Percentiles rank a stretch among this genome's conserved stretches.
These are phyloP conservation scores for Cardiocondyla obscurior DNA, from an alignment of 1,140 invertebrate species.

Conservation along the genomic window DNA sequence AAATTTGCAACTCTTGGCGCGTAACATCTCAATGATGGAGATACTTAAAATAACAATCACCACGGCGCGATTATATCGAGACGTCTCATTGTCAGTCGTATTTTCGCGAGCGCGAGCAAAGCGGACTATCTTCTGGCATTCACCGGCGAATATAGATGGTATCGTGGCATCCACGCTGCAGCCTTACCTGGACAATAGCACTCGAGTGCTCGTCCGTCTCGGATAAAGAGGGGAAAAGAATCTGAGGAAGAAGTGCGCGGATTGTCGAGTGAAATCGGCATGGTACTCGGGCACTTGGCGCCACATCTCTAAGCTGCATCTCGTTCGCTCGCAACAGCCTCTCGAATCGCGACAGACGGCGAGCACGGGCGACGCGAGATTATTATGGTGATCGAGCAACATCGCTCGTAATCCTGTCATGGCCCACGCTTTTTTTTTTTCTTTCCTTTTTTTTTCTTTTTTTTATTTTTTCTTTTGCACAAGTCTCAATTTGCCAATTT, in stretches of 20 bases:
- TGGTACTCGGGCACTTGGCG: constrained; percentile 4
- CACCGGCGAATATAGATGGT: constrained; percentile 52
- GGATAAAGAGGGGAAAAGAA: constrained; percentile 16
- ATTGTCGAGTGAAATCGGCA: constrained; percentile 49
- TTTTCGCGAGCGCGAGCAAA: constrained; percentile 47
- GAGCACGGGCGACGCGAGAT: constrained; percentile 51
- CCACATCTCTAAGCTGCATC: constrained; percentile 34
- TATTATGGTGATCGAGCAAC: constrained; percentile 69
- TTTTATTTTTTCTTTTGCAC: constrained; percentile 52
- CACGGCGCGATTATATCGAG: neutral
- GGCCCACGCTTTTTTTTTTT: constrained; percentile 59
- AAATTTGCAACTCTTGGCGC: neutral
- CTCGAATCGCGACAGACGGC: constrained; percentile 39
- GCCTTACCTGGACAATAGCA: constrained; percentile 62
- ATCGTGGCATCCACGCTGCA: constrained; percentile 71
- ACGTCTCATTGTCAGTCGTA: constrained; percentile 34
- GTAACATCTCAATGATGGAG: neutral
- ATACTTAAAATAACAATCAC: neutral
- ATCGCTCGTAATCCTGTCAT: constrained; percentile 44
- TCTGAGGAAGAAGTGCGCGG: neutral
- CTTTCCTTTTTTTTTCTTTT: constrained; percentile 62
- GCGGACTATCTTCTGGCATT: constrained; percentile 45
- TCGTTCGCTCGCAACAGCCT: constrained; percentile 27
- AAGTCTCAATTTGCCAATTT: constrained; percentile 20
- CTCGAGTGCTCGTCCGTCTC: constrained; percentile 55